Percentiles rank a stretch among this genome's conserved stretches.
phyloP scores from a whole-genome alignment of 2,113 vertebrate species.

The Hypocryptadius cinnamomeus region DNA sequence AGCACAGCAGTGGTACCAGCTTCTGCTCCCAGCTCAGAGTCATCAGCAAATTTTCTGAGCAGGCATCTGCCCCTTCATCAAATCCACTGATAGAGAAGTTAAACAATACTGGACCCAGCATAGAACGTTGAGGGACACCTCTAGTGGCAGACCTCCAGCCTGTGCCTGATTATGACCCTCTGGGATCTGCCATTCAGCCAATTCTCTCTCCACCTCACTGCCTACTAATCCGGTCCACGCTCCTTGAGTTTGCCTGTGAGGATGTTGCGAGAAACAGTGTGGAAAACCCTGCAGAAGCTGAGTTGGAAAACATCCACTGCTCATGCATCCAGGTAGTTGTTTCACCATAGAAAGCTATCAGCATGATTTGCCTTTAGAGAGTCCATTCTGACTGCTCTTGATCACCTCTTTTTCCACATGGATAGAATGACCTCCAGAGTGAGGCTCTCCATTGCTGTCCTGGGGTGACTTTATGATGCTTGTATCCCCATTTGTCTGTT shows the following conservation, averaged over 20 bases:
- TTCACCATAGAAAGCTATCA: not conserved
- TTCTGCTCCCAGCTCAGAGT: not conserved
- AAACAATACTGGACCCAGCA: not conserved
- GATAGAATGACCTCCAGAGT: not conserved
- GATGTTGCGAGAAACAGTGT: too few relatives aligned
- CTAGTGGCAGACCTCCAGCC: not conserved
- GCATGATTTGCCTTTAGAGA: not conserved
- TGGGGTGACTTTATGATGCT: not conserved
- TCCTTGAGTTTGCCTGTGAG: not conserved
- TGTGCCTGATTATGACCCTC: not conserved
- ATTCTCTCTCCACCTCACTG: not conserved
- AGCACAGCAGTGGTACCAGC: not conserved
- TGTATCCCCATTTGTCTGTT: not conserved
- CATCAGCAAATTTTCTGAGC: not conserved
- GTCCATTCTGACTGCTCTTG: not conserved
- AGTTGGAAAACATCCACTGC: not conserved
- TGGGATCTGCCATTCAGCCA: not conserved
- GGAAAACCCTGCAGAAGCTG: not conserved
- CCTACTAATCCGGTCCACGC: too few relatives aligned
- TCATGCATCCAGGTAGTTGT: not conserved
- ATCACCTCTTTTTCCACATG: not conserved
- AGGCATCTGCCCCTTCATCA: not conserved
- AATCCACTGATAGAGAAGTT: not conserved
- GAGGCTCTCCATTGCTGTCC: not conserved
- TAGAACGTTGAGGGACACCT: accelerated